Percentiles rank a stretch among this genome's conserved stretches.
phyloP scores from a whole-genome alignment of 2,113 vertebrate species.

The Delphinus delphis region DNA sequence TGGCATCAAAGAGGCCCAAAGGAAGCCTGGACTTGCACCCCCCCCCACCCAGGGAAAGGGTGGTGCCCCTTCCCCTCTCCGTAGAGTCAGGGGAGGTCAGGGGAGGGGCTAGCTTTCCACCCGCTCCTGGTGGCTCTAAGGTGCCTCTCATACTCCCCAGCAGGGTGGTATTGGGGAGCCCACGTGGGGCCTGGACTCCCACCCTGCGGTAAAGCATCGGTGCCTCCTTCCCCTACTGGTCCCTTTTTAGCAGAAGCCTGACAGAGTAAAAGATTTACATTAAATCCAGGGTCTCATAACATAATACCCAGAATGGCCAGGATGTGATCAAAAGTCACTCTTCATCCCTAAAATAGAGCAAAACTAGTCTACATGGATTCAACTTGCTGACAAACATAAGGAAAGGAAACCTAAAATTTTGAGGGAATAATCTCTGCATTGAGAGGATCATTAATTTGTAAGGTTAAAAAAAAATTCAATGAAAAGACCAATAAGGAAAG shows the following conservation, averaged over 20 bases:
- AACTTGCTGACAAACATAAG: not conserved
- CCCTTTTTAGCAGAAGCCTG: not conserved
- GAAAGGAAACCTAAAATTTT: not conserved
- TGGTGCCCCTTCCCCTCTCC: not conserved
- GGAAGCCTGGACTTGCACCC: not conserved
- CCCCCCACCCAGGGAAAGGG: not conserved
- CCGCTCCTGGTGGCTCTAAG: not conserved
- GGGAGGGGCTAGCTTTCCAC: not conserved
- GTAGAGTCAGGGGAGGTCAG: not conserved
- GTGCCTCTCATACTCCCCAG: not conserved
- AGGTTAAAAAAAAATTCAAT: constrained; percentile 41
- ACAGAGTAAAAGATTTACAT: not conserved
- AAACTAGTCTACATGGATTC: not conserved
- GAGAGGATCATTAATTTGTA: constrained; percentile 30
- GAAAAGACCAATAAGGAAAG: constrained; percentile 63
- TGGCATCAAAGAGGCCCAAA: not conserved
- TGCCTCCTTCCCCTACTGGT: not conserved
- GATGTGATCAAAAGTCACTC: not conserved
- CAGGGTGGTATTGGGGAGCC: not conserved
- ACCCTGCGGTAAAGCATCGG: not conserved
- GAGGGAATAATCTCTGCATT: not conserved
- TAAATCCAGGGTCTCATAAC: not conserved
- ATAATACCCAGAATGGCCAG: not conserved
- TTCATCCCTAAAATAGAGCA: not conserved
- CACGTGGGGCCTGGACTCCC: not conserved